Conservation (phyloP, 1,140 invertebrate genomes). For the Apocrypta bakeri region DNA sequence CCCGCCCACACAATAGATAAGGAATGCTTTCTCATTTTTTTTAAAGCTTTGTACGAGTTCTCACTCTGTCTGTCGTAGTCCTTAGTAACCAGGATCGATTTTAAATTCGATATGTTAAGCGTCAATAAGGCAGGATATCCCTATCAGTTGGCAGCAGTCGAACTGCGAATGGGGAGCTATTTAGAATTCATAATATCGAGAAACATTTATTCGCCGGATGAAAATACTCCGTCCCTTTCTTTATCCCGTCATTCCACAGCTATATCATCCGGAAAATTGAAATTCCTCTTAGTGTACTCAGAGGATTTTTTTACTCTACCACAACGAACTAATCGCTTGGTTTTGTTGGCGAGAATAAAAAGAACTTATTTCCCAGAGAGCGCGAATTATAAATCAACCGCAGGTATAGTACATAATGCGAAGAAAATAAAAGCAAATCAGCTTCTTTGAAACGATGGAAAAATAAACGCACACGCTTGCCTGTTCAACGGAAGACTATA, state of each 20-base stretch:
- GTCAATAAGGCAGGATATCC: slow-evolving; percentile 25
- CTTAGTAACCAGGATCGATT: slow-evolving; percentile 14
- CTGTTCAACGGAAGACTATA: neutral
- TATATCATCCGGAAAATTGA: neutral
- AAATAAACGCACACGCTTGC: neutral
- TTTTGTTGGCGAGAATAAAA: neutral
- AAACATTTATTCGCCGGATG: slow-evolving; percentile 23
- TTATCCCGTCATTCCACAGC: neutral
- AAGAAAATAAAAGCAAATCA: neutral
- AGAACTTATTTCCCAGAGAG: neutral
- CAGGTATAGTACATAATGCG: no score
- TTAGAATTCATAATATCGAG: slow-evolving; percentile 21
- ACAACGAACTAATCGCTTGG: neutral
- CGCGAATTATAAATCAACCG: neutral
- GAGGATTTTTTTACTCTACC: neutral
- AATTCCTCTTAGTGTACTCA: neutral
- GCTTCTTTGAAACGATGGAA: neutral
- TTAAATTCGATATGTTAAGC: slow-evolving; percentile 30
- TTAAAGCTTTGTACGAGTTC: slow-evolving; percentile 48
- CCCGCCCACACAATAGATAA: slow-evolving; percentile 50
- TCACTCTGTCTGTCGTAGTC: neutral
- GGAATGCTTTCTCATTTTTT: slow-evolving; percentile 49
- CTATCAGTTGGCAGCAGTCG: neutral
- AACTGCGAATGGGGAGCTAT: neutral
- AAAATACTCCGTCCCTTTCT: neutral